These are phyloP conservation scores for Microctenopoma stevenorrisi DNA, from an alignment of 2,797 vertebrate species.

Conservation along the genomic window DNA sequence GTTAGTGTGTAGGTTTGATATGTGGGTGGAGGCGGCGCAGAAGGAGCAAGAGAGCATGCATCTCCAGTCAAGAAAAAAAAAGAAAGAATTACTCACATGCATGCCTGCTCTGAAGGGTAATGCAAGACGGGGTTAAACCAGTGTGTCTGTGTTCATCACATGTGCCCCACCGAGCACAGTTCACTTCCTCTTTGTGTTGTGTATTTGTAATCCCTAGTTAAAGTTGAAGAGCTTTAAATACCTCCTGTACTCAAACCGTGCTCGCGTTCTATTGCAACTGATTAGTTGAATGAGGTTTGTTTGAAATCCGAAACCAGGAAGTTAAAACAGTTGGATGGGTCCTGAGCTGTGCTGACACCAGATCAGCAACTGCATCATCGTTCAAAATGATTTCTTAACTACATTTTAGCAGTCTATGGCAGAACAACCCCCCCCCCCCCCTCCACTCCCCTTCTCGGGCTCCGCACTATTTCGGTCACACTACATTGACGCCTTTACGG, in stretches of 20 bases:
- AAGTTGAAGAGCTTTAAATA: constrained; percentile 12
- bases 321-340: constrained; percentile 1
- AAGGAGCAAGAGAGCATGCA: not conserved
- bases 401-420: constrained; percentile 14
- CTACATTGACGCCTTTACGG: constrained; percentile 20
- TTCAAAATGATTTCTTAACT: constrained; percentile 28
- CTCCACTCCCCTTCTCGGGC: not conserved
- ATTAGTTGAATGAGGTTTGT: constrained; percentile 7
- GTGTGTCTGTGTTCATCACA: not conserved
- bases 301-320: constrained; percentile 13
- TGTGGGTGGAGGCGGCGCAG: constrained; percentile 15
- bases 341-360: constrained; percentile 17
- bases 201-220: not conserved
- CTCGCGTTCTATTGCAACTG: not conserved
- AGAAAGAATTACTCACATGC: not conserved
- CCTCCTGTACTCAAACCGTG: not conserved
- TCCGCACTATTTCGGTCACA: constrained; percentile 16
- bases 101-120: not conserved
- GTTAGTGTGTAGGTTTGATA: constrained; percentile 9
- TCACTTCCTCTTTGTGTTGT: not conserved
- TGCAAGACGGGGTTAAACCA: not conserved
- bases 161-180: not conserved
- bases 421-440: not conserved
- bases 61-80: not conserved
- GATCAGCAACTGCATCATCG: not conserved